Evolutionary conservation across 2,797 vertebrate genomes (phyloP).

Genomic region (Eutrigla gurnardus): DNA sequence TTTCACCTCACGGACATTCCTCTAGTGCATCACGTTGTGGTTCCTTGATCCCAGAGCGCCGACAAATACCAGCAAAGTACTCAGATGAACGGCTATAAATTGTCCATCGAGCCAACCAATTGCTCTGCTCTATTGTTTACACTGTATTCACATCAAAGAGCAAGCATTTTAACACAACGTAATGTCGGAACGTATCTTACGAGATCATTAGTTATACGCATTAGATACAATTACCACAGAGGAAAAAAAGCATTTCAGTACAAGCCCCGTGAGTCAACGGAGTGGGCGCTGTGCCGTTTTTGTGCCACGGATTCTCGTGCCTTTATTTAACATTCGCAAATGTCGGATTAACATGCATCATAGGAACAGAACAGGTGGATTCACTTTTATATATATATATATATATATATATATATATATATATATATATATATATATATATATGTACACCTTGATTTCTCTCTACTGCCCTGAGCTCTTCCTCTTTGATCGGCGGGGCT

Average conservation of each 20-base stretch:
- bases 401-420: too few species aligned
- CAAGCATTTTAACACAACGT: not conserved
- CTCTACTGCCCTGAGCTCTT: not conserved
- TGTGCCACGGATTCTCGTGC: not conserved
- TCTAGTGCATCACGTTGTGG: not conserved
- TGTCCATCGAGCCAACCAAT: not conserved
- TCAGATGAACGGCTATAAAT: not conserved
- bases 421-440: too few species aligned
- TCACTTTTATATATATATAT: not conserved
- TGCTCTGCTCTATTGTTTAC: not conserved
- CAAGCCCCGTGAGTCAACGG: not conserved
- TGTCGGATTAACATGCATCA: not conserved
- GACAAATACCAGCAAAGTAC: not conserved
- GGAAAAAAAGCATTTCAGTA: too few species aligned
- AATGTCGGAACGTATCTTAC: not conserved
- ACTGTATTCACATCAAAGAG: not conserved
- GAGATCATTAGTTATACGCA: slow-evolving; percentile 2
- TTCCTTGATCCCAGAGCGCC: not conserved
- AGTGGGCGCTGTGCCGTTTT: not conserved
- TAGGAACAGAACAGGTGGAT: not conserved
- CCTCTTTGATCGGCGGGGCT: slow-evolving; percentile 23
- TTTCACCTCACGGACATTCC: not conserved
- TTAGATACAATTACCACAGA: not conserved
- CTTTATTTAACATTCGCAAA: slow-evolving; percentile 6
- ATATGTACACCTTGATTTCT: not conserved